These are phyloP conservation scores for Sebastolobus altivelis DNA, from an alignment of 2,797 vertebrate species.

Conservation along the genomic window DNA sequence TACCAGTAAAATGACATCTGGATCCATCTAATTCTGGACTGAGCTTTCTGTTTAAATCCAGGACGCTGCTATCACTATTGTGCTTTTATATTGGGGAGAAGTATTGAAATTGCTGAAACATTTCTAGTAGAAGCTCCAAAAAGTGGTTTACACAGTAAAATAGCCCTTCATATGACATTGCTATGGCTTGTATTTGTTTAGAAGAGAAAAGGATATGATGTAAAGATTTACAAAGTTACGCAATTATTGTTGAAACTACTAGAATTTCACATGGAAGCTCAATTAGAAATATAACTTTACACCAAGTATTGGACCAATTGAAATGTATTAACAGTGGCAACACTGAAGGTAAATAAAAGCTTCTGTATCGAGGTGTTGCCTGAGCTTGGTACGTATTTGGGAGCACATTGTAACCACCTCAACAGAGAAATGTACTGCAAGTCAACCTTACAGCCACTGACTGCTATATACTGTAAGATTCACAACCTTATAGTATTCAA, in stretches of 20 bases:
- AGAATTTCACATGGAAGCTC: not conserved
- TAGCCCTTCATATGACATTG: not conserved
- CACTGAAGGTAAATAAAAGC: not conserved
- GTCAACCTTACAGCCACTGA: not conserved
- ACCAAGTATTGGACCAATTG: not conserved
- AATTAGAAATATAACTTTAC: not conserved
- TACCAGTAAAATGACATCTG: constrained; percentile 64
- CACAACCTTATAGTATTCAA: no score
- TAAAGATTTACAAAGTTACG: not conserved
- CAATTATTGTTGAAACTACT: not conserved
- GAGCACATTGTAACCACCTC: not conserved
- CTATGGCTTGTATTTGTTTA: rapidly evolving
- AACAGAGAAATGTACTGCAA: not conserved
- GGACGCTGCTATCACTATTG: not conserved
- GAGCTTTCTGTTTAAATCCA: constrained; percentile 38
- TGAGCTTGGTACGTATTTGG: not conserved
- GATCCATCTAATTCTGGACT: constrained; percentile 56
- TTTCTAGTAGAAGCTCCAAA: not conserved
- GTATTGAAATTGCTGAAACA: not conserved
- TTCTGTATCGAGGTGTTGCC: not conserved
- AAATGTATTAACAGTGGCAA: not conserved
- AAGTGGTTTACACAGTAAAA: not conserved
- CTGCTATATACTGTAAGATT: not conserved
- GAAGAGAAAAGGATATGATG: not conserved
- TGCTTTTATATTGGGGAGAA: not conserved